Base-by-base conservation (phyloP, 2,113 vertebrate species). In the Pluvianellus socialis region DNA sequence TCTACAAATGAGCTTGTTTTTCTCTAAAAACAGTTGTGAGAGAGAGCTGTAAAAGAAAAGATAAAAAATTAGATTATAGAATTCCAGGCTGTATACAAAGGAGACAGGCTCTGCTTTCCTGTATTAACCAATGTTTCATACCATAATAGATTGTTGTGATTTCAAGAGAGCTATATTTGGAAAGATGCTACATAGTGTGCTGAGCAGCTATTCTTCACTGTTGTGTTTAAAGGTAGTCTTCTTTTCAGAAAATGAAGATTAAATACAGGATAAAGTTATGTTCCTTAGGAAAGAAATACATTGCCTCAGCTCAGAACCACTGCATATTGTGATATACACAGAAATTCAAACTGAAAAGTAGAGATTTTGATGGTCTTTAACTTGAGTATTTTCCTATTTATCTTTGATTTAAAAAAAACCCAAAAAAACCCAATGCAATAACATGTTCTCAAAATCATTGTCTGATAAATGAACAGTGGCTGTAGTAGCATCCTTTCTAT, bases 1-100 rank as follows among this genome's bases (percentile, higher is more conserved):
- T 77, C 35, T 76, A 83, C 49, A 86, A 90, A 92, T 44, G 30
- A 58, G 13, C 19, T 96, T 92, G 12, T 62, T 94, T 91, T 92
- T 71, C n/a, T 91, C 26, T 74, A 45, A 83, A 90, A 93, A 49
- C 8, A 14, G 14, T 88, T 70, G 40, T 91, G 50, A 49, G 45
- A 86, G 24, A 42, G 16, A 74, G 17, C 4, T 81, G 12, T 33
- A 47, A 84, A 67, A 86, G 2, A 26, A 32, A 72, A 77, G 38
- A 21, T 2, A 68, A n/a, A 50, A 81, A 50, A 72, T 16, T 38
- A 68, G 10, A 8, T 7, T 50, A 22, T 16, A 63, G 47, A 90
- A 61, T 87, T 89, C 17, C 19, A 61, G 35, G 7, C 5, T 88
- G 5, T 62, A 80, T 71, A 77, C 21, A 67, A 84, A 80, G 14